These are phyloP conservation scores for Physeter macrocephalus DNA, from an alignment of 2,113 vertebrate species.

Conservation along the genomic window DNA sequence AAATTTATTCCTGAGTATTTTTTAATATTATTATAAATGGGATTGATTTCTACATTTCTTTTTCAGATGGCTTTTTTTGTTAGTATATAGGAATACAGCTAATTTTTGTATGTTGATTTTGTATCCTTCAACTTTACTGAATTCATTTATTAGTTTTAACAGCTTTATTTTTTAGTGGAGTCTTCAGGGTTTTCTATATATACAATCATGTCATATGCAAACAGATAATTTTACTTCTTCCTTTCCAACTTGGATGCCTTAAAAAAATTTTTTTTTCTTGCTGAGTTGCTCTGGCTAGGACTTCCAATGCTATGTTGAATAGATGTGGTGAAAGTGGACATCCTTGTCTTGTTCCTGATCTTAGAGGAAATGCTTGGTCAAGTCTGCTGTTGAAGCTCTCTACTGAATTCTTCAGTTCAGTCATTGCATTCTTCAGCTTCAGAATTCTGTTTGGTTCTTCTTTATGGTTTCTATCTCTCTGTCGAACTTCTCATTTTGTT, in stretches of 20 bases:
- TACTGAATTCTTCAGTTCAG: background rate
- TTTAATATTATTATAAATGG: background rate
- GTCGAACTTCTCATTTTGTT: background rate
- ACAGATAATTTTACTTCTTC: background rate
- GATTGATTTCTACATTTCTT: background rate
- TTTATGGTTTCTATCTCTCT: background rate
- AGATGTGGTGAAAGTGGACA: background rate
- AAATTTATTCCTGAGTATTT: background rate
- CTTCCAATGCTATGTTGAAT: background rate
- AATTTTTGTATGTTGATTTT: too few species aligned
- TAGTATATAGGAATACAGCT: background rate
- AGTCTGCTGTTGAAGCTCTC: background rate
- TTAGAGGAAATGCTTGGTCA: background rate
- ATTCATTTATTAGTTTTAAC: background rate
- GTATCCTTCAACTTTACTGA: background rate
- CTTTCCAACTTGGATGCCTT: background rate
- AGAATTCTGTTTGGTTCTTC: background rate
- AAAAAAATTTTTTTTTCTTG: background rate
- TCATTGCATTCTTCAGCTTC: background rate
- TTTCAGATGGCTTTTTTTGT: background rate
- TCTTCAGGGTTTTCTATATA: background rate
- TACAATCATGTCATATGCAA: background rate
- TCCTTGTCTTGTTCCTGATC: background rate
- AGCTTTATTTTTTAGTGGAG: background rate
- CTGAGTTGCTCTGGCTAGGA: background rate